These are phyloP conservation scores for Slavum lentiscoides DNA, from an alignment of 2,888 invertebrate species.

Conservation along the genomic window DNA sequence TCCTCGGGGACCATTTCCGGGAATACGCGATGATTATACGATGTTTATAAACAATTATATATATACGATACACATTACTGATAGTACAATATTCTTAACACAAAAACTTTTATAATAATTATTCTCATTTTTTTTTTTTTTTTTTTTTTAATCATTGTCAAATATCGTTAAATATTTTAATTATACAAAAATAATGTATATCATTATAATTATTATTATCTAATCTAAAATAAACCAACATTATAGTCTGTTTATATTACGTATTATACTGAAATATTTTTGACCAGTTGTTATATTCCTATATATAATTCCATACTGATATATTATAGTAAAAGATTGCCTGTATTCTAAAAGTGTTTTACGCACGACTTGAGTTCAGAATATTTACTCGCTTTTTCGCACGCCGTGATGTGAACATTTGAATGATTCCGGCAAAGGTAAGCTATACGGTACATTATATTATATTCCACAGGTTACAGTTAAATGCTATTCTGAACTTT, in stretches of 20 bases:
- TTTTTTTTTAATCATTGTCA: slow-evolving; percentile 34
- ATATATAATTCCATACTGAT: not conserved
- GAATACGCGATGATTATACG: too few species aligned
- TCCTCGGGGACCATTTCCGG: too few species aligned
- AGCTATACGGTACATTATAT: not conserved
- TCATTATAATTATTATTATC: slow-evolving; percentile 20
- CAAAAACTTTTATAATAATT: not conserved
- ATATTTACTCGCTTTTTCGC: not conserved
- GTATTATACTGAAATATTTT: not conserved
- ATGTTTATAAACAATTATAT: not conserved
- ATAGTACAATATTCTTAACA: slow-evolving; percentile 25
- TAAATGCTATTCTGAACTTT: not conserved
- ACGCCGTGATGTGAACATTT: slow-evolving; percentile 1
- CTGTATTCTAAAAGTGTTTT: not conserved
- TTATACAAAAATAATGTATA: slow-evolving; percentile 15
- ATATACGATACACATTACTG: not conserved
- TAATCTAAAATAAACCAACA: slow-evolving; percentile 35
- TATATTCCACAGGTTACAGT: not conserved
- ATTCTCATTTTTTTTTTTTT: not conserved
- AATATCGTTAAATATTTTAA: slow-evolving; percentile 21
- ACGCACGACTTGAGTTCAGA: not conserved
- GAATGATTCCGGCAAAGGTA: slow-evolving; percentile 8
- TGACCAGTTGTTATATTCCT: not conserved
- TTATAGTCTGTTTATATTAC: slow-evolving; percentile 28
- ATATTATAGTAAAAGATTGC: too few species aligned